Base-by-base conservation (phyloP, 2,113 vertebrate genomes). In the Anseranas semipalmata region DNA sequence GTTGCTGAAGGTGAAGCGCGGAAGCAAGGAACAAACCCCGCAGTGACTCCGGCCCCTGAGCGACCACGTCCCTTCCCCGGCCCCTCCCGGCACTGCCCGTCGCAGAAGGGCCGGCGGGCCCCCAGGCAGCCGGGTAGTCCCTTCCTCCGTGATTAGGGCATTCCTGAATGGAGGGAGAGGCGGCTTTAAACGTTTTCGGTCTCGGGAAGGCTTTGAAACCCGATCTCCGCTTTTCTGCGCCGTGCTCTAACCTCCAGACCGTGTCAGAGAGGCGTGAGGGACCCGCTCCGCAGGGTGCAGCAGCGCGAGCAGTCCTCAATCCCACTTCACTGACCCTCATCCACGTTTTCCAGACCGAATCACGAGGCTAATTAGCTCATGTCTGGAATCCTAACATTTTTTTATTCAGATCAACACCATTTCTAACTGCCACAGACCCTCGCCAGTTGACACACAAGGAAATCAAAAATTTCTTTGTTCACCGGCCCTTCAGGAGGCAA, bases 221-320 rank as follows among this genome's bases (percentile, higher is more conserved):
- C 8, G 59, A 37, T 2, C n/a, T 37, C 8, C 20, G 32, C 22
- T 78, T 33, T 32, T 46, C 28, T 53, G 15, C 41, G 79, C 33
- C 5, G 32, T 21, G 46, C 68, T 95, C 45, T 89, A 81, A 63
- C 50, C 22, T 3, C 58, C 59, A 0, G 73, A 32, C 16, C 7
- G 45, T 43, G 2, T 50, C 48, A 7, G 37, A 50, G 76, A 65
- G 52, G n/a, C 5, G 50, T 46, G 60, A 89, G 74, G 22, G 46
- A 68, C 21, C 9, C 32, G 4, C 48, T 39, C 41, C 6, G 4
- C 37, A 12, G 9, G 53, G 77, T 1, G 12, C 21, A 9, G 6
- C 12, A 1, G 0, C 1, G 21, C 1, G 46, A 46, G 25, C 30
- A 14, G 25, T 27, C 50, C 25, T 52, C 22, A 27, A 13, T 52